Conservation (phyloP, 2,113 vertebrate species). For the Periophthalmus modestus region DNA sequence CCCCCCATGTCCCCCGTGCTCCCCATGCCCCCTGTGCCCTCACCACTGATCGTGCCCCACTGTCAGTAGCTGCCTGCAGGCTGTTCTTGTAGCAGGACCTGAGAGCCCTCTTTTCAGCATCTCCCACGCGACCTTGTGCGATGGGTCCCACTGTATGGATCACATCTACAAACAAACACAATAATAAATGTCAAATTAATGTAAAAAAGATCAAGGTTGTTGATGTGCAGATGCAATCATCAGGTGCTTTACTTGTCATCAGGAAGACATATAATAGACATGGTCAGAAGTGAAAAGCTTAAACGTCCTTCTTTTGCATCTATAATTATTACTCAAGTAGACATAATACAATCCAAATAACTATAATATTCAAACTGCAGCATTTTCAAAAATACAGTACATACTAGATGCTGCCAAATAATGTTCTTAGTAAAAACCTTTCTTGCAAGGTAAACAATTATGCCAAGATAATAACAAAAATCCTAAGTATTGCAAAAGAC, state of each 20-base stretch:
- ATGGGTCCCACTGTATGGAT: conserved; percentile 90
- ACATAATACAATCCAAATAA: no score
- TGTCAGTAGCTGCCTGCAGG: conserved; percentile 72
- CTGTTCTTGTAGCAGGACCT: conserved; percentile 84
- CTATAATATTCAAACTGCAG: no score
- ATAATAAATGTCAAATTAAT: background rate
- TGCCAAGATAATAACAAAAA: no score
- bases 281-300: no score
- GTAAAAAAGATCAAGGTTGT: background rate
- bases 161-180: conserved; percentile 75
- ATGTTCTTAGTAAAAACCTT: no score
- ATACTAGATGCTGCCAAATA: no score
- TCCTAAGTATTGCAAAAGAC: no score
- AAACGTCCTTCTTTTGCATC: no score
- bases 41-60: conserved; percentile 80
- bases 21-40: conserved; percentile 46
- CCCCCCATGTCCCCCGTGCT: background rate
- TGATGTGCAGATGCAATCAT: background rate
- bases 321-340: no score
- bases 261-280: background rate
- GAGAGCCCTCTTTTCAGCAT: conserved; percentile 71
- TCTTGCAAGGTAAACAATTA: no score
- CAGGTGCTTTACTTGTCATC: background rate
- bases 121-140: conserved; percentile 67
- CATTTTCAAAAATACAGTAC: no score